These are phyloP conservation scores for Dolomedes plantarius DNA, from an alignment of 2,888 invertebrate species.

Conservation along the genomic window DNA sequence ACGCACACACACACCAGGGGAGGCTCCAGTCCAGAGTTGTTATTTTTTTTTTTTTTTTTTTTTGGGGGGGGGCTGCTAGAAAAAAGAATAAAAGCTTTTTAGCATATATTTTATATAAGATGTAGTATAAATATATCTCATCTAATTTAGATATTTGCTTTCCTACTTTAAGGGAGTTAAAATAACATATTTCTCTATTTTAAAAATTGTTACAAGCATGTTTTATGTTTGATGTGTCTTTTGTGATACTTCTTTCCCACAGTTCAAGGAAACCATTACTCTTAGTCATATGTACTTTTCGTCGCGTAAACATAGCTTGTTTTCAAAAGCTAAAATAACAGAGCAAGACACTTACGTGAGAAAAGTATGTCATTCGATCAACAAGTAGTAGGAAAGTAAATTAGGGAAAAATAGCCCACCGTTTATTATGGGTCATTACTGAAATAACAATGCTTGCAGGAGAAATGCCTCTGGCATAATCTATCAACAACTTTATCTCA, in stretches of 20 bases:
- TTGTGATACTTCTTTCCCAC: not conserved
- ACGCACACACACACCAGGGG: too few relatives aligned
- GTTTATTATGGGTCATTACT: not conserved
- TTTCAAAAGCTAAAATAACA: not conserved
- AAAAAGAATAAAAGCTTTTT: too few relatives aligned
- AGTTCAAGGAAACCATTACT: not conserved
- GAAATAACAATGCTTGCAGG: not conserved
- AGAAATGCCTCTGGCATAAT: not conserved
- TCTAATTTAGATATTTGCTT: too few relatives aligned
- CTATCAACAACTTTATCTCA: not conserved
- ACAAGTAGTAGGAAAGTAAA: not conserved
- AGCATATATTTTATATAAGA: too few relatives aligned
- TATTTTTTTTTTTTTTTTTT: too few relatives aligned
- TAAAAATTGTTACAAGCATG: too few relatives aligned
- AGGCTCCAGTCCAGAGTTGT: too few relatives aligned
- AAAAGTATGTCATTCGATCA: slow-evolving; percentile 14
- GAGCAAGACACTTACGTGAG: not conserved
- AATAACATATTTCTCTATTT: too few relatives aligned
- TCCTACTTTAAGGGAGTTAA: too few relatives aligned
- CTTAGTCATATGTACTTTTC: not conserved
- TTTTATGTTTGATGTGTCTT: too few relatives aligned
- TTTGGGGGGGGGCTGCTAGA: too few relatives aligned
- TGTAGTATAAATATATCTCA: too few relatives aligned
- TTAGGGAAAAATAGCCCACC: not conserved
- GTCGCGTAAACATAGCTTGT: not conserved